Conservation (phyloP, 2,113 vertebrate genomes). For the Ondatra zibethicus region DNA sequence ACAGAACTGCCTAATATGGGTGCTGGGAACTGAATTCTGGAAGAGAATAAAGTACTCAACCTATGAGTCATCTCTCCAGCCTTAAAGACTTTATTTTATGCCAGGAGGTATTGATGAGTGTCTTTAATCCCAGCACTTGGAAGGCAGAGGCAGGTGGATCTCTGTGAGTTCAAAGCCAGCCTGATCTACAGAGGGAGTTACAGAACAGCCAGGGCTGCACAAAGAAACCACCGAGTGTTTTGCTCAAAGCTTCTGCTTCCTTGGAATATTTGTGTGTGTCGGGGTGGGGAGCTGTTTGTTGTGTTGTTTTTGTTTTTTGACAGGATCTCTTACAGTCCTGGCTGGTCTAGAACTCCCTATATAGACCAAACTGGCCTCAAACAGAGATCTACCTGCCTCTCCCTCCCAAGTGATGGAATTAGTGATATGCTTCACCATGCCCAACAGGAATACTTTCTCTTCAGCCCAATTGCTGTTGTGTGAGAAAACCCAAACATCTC, state of each 20-base stretch:
- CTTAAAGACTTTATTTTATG: not conserved
- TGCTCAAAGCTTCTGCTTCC: not conserved
- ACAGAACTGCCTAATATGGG: not conserved
- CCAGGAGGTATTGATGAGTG: not conserved
- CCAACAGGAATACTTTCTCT: not conserved
- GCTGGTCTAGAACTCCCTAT: not conserved
- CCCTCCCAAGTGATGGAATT: not conserved
- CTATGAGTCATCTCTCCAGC: not conserved
- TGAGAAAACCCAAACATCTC: not conserved
- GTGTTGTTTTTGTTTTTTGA: not conserved
- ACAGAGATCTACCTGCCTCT: not conserved
- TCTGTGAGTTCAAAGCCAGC: not conserved
- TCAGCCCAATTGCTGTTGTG: not conserved
- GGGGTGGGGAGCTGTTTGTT: not conserved
- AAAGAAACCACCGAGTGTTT: not conserved
- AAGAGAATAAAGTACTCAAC: not conserved
- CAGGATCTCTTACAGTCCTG: not conserved
- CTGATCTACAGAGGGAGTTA: not conserved
- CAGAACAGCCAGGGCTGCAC: not conserved
- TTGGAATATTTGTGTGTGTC: not conserved
- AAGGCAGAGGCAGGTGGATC: not conserved
- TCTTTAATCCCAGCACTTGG: not conserved
- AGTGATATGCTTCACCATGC: not conserved
- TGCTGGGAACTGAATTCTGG: not conserved
- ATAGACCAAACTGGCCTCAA: not conserved